These are phyloP conservation scores for Mystacornis crossleyi DNA, from an alignment of 2,113 vertebrate species.

Conservation along the genomic window DNA sequence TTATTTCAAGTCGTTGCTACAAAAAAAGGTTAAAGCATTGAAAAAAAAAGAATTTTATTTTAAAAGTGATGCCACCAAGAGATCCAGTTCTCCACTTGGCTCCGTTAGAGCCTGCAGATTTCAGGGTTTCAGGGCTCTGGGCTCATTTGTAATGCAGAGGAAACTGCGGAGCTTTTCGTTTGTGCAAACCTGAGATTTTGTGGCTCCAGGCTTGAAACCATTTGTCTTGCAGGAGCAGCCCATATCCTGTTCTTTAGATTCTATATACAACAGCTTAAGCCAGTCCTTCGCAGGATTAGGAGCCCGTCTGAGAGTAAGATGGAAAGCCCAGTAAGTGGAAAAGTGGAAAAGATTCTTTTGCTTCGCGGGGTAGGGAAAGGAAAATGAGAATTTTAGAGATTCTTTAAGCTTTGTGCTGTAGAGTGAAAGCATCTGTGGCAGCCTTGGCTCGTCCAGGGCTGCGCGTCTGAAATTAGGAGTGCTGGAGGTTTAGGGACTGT, in stretches of 20 bases:
- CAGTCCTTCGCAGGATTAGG: not conserved
- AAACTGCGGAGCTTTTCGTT: not conserved
- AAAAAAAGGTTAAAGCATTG: not conserved
- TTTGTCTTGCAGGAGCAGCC: not conserved
- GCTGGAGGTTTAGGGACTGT: not conserved
- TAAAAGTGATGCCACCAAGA: not conserved
- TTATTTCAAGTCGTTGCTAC: not conserved
- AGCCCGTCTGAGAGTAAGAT: not conserved
- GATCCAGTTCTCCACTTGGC: not conserved
- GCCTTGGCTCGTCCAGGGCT: not conserved
- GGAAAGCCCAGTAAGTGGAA: not conserved
- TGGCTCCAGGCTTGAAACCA: not conserved
- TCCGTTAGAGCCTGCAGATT: not conserved
- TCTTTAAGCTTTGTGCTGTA: not conserved
- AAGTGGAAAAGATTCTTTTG: not conserved
- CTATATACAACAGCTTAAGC: not conserved
- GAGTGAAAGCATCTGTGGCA: not conserved
- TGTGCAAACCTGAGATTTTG: not conserved
- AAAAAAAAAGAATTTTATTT: not conserved
- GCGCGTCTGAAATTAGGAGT: not conserved
- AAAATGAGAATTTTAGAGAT: not conserved
- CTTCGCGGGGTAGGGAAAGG: not conserved
- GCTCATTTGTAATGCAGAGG: not conserved
- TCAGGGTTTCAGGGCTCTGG: not conserved
- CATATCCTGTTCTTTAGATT: not conserved